Evolutionary conservation across 2,113 vertebrate genomes (phyloP).

Genomic region (Terrapene triunguis): DNA sequence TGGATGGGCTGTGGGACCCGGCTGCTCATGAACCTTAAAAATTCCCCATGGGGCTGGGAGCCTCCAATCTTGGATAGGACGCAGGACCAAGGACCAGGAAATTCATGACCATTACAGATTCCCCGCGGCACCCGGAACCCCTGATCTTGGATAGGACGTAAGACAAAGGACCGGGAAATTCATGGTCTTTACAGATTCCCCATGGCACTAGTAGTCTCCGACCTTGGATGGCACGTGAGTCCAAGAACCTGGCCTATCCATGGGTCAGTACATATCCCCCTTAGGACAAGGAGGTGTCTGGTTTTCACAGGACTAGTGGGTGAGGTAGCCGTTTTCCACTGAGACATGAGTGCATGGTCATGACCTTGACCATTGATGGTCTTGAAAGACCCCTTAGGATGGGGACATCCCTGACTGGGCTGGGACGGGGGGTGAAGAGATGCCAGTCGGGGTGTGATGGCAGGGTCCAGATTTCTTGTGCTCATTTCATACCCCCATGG

Average conservation of each 20-base stretch:
- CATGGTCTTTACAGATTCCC: background rate
- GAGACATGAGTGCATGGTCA: background rate
- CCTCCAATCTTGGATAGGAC: background rate
- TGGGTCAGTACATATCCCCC: background rate
- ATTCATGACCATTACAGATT: background rate
- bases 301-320: background rate
- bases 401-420: background rate
- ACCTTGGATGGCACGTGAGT: background rate
- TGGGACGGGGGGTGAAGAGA: background rate
- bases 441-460: background rate
- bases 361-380: background rate
- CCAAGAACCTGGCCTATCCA: background rate
- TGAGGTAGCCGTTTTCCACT: background rate
- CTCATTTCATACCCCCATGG: background rate
- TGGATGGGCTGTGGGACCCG: background rate
- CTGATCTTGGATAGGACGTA: too few species aligned
- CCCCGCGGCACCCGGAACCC: too few species aligned
- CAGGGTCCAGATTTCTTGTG: background rate
- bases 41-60: background rate
- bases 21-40: background rate
- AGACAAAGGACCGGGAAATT: too few species aligned
- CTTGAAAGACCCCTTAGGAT: background rate
- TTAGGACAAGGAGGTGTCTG: background rate
- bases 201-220: background rate
- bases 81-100: background rate